Conservation (phyloP, 2,888 invertebrate species). For the Blomia tropicalis region DNA sequence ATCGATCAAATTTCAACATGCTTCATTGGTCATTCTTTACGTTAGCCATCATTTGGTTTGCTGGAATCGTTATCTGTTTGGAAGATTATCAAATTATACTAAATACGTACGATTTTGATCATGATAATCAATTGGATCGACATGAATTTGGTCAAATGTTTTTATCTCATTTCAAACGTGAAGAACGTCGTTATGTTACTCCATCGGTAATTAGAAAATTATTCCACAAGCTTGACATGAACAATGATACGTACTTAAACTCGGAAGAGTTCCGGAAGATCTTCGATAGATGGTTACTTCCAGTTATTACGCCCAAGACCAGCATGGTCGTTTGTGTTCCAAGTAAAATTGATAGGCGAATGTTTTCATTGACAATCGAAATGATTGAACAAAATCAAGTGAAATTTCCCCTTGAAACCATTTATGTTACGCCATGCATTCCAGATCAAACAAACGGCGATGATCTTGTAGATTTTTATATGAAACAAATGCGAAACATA, state of each 20-base stretch:
- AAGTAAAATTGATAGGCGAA: too few relatives aligned
- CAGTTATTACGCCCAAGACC: not conserved
- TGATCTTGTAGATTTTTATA: not conserved
- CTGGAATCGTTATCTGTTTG: too few relatives aligned
- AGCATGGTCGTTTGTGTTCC: not conserved
- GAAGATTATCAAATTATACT: too few relatives aligned
- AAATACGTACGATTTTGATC: slow-evolving; percentile 1
- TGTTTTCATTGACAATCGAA: not conserved
- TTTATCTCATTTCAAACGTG: not conserved
- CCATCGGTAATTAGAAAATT: not conserved
- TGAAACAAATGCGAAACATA: not conserved
- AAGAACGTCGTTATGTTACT: not conserved
- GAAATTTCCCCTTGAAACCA: not conserved
- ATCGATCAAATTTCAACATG: too few relatives aligned
- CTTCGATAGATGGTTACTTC: not conserved
- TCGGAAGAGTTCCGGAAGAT: not conserved
- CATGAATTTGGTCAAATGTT: not conserved
- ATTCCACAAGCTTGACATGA: not conserved
- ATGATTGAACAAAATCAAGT: not conserved
- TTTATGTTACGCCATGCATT: not conserved
- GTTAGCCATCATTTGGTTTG: too few relatives aligned
- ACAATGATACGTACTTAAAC: not conserved
- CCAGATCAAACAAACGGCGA: not conserved
- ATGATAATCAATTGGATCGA: not conserved
- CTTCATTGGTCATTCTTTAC: too few relatives aligned